These are phyloP conservation scores for Naso thynnoides DNA, from an alignment of 2,797 vertebrate species.

Conservation along the genomic window DNA sequence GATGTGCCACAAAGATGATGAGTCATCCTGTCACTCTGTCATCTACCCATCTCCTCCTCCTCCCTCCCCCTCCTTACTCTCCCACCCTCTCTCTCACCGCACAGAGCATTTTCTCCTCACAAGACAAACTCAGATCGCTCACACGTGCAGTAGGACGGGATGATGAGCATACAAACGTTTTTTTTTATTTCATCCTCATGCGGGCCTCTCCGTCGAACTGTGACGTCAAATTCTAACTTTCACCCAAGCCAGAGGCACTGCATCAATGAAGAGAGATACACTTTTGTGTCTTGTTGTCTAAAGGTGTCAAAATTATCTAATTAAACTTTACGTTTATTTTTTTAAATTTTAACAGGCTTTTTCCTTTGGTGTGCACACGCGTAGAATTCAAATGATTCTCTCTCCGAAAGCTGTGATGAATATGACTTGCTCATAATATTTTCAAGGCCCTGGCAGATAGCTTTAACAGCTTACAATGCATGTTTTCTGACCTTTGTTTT, in stretches of 20 bases:
- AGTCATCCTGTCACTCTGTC: conserved; percentile 73
- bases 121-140: conserved; percentile 31
- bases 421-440: conserved; percentile 69
- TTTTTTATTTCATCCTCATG: conserved; percentile 49
- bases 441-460: conserved; percentile 55
- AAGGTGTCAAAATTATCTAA: conserved; percentile 14
- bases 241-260: conserved; percentile 54
- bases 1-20: conserved; percentile 58
- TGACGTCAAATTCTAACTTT: conserved; percentile 60
- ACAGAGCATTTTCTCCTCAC: conserved; percentile 19
- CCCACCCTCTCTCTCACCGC: not conserved
- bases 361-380: not conserved
- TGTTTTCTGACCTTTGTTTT: conserved; percentile 80
- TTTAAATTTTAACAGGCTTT: conserved; percentile 15
- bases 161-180: conserved; percentile 37
- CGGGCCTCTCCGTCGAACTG: conserved; percentile 43
- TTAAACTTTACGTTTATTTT: not conserved
- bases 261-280: conserved; percentile 45
- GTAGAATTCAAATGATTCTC: conserved; percentile 41
- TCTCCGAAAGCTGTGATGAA: conserved; percentile 46
- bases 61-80: not conserved
- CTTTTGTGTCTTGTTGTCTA: conserved; percentile 37
- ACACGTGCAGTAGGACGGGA: conserved; percentile 25
- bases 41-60: not conserved
- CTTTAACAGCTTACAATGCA: conserved; percentile 53